These are phyloP conservation scores for Dascyllus trimaculatus DNA, from an alignment of 2,113 vertebrate genomes.

Conservation along the genomic window DNA sequence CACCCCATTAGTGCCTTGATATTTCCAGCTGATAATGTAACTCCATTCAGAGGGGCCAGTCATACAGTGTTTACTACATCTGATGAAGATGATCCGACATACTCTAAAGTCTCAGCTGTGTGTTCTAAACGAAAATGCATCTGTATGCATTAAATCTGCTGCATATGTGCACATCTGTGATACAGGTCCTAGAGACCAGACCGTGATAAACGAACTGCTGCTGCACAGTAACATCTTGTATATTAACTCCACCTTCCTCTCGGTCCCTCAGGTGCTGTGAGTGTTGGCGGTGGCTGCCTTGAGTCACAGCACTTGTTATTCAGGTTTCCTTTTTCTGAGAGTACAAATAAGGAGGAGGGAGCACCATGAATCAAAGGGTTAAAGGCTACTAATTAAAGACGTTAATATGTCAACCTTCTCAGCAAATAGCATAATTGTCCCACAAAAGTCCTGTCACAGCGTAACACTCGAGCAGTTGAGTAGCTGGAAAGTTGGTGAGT, in stretches of 20 bases:
- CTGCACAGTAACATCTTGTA: conserved; percentile 1
- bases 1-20: not conserved
- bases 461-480: too few species aligned
- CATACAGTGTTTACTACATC: not conserved
- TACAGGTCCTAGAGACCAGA: not conserved
- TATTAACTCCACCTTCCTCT: conserved; percentile 17
- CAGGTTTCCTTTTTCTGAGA: too few species aligned
- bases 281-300: not conserved
- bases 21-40: conserved; percentile 1
- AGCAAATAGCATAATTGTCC: too few species aligned
- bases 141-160: not conserved
- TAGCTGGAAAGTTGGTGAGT: too few species aligned
- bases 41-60: not conserved
- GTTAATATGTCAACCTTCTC: too few species aligned
- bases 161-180: conserved; percentile 5
- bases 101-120: not conserved
- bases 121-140: conserved; percentile 10
- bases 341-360: not conserved
- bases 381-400: too few species aligned
- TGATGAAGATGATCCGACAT: not conserved
- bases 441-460: too few species aligned
- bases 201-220: conserved; percentile 7
- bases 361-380: not conserved
- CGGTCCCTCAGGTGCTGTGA: conserved; percentile 13
- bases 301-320: conserved; percentile 8